A percentile compares a stretch with the other conserved stretches of the same genome.
Conservation (phyloP, 2,888 invertebrate genomes). For the Tridacna crocea region DNA sequence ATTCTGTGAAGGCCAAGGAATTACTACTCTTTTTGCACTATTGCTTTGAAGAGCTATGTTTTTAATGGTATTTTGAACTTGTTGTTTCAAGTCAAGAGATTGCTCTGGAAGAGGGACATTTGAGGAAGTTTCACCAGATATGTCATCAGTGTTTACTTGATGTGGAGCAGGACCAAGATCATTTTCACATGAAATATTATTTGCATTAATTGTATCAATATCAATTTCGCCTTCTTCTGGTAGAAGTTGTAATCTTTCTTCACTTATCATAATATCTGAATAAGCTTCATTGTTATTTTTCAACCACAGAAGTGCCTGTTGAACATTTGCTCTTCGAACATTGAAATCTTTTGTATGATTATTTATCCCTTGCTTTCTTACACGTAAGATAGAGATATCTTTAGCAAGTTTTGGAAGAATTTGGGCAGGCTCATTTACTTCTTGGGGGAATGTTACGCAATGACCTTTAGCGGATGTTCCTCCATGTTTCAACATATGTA, state of each 20-base stretch:
- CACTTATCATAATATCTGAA: conserved; percentile 37
- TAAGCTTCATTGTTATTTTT: too few relatives aligned
- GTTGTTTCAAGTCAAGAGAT: conserved; percentile 35
- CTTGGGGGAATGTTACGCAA: too few relatives aligned
- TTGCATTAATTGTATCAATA: not conserved
- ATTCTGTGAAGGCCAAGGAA: conserved; percentile 9
- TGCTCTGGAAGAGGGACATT: conserved; percentile 47
- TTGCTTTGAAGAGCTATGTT: not conserved
- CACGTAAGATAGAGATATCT: too few relatives aligned
- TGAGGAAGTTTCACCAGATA: conserved; percentile 34
- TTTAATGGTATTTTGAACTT: conserved; percentile 35
- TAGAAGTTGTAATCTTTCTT: conserved; percentile 33
- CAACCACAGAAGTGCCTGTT: too few relatives aligned
- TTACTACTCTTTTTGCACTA: not conserved
- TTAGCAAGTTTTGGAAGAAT: too few relatives aligned
- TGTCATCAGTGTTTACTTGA: conserved; percentile 36
- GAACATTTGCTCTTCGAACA: too few relatives aligned
- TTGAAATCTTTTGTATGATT: too few relatives aligned
- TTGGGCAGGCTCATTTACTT: too few relatives aligned
- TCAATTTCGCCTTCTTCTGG: conserved; percentile 42
- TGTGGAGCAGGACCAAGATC: conserved; percentile 42
- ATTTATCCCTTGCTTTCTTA: too few relatives aligned
- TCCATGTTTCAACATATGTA: too few relatives aligned
- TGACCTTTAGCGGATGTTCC: too few relatives aligned
- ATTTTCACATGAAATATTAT: not conserved